These are phyloP conservation scores for Lasioglossum baleicum DNA, from an alignment of 1,140 invertebrate genomes.

Conservation along the genomic window DNA sequence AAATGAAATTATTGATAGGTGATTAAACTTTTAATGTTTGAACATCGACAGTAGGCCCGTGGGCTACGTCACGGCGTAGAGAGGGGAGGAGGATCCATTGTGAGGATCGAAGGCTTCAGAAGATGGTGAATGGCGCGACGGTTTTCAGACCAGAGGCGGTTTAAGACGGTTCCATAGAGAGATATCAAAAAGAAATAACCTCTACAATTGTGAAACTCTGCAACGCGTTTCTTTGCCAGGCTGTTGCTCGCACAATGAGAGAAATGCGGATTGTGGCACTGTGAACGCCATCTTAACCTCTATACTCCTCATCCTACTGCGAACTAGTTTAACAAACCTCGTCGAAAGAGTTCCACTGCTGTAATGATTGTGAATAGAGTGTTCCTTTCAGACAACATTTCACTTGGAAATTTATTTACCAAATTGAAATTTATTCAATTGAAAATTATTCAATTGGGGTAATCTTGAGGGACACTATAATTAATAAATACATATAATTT, in stretches of 20 bases:
- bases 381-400: too few species aligned
- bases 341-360: too few species aligned
- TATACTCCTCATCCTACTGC: too few species aligned
- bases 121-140: slow-evolving; percentile 21
- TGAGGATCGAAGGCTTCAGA: slow-evolving; percentile 28
- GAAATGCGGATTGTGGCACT: background rate
- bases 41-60: slow-evolving; percentile 13
- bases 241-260: slow-evolving; percentile 7
- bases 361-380: too few species aligned
- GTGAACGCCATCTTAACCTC: slow-evolving; percentile 10
- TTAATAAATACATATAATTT: too few species aligned
- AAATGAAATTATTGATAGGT: slow-evolving; percentile 37
- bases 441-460: too few species aligned
- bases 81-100: slow-evolving; percentile 30
- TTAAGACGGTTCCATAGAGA: slow-evolving; percentile 33
- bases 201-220: slow-evolving; percentile 34
- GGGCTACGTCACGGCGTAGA: background rate
- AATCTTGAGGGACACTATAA: too few species aligned
- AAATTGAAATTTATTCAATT: too few species aligned
- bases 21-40: slow-evolving; percentile 35
- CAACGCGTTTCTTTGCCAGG: slow-evolving; percentile 20
- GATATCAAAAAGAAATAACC: slow-evolving; percentile 52
- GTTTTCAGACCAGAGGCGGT: slow-evolving; percentile 26
- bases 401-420: too few species aligned
- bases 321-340: too few species aligned